phyloP scores from a whole-genome alignment of 2,888 invertebrate species.

The Mythimna impura region DNA sequence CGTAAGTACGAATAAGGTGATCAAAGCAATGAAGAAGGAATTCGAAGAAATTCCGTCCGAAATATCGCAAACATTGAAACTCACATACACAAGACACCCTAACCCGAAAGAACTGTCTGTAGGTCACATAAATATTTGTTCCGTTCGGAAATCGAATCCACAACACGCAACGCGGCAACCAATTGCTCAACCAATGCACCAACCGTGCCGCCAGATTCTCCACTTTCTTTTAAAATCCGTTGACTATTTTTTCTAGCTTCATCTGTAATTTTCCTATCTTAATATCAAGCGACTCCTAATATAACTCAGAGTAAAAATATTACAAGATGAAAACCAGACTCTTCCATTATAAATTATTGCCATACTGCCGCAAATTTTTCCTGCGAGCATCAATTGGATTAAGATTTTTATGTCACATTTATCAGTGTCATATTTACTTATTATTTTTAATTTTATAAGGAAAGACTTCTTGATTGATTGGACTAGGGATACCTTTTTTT shows the following conservation, averaged over 20 bases:
- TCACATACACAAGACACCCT: too few relatives aligned
- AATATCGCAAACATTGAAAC: too few relatives aligned
- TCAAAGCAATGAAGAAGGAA: too few relatives aligned
- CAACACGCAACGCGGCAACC: too few relatives aligned
- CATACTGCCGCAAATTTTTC: background rate
- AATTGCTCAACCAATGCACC: too few relatives aligned
- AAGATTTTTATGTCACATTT: slow-evolving; percentile 10
- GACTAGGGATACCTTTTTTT: background rate
- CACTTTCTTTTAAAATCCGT: too few relatives aligned
- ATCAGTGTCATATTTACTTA: background rate
- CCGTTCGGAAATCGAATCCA: too few relatives aligned
- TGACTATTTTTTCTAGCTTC: background rate
- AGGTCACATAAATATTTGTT: too few relatives aligned
- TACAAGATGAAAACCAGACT: slow-evolving; percentile 20
- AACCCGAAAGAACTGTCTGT: too few relatives aligned
- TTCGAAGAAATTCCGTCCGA: too few relatives aligned
- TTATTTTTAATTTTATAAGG: background rate
- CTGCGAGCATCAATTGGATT: background rate
- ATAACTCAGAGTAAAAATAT: background rate
- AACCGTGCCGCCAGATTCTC: too few relatives aligned
- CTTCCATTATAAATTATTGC: slow-evolving; percentile 10
- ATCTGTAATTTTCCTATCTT: background rate
- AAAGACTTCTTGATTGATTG: background rate
- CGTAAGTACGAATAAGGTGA: too few relatives aligned
- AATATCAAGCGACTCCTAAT: background rate